phyloP scores from a whole-genome alignment of 2,797 vertebrate genomes.

The Agapornis canus region DNA sequence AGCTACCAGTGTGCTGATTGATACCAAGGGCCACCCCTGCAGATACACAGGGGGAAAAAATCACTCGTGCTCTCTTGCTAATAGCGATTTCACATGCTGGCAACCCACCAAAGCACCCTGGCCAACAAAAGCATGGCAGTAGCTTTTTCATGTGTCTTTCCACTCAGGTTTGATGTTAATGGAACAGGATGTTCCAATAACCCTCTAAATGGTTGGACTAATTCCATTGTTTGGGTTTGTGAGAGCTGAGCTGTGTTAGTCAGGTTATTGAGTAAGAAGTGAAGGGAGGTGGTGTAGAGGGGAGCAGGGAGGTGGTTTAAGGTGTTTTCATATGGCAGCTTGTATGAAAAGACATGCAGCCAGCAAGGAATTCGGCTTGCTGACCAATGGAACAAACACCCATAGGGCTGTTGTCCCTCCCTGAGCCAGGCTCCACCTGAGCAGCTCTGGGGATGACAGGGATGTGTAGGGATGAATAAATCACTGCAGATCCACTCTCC shows the following conservation, averaged over 20 bases:
- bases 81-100: neutral
- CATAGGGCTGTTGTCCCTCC: neutral
- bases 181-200: neutral
- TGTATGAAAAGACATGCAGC: neutral
- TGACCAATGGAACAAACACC: neutral
- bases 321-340: neutral
- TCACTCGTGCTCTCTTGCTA: neutral
- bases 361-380: neutral
- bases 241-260: neutral
- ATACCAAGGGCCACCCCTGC: neutral
- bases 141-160: neutral
- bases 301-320: neutral
- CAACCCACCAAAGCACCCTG: neutral
- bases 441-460: neutral
- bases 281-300: accelerated
- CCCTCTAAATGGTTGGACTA: neutral
- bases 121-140: neutral
- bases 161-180: neutral
- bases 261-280: accelerated
- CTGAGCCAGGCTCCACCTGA: neutral
- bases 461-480: slow-evolving; percentile 37
- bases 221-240: neutral
- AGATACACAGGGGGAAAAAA: neutral
- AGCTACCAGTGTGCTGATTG: neutral
- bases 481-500: slow-evolving; percentile 20